Evolutionary conservation across 2,113 vertebrate genomes (phyloP).

Genomic region (Microcebus murinus): DNA sequence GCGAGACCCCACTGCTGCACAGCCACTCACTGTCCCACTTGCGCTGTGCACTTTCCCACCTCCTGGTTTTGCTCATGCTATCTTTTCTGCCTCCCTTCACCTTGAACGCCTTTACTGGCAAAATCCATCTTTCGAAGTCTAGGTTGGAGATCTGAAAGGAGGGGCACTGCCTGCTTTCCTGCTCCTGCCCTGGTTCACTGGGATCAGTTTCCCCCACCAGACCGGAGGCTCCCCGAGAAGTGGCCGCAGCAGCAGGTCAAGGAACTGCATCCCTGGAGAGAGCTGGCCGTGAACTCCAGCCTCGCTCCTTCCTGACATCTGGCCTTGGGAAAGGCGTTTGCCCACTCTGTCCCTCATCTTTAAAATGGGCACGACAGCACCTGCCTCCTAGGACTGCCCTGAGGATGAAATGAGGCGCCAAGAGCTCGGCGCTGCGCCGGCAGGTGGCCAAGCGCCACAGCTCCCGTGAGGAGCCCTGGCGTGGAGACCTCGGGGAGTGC

Average conservation of each 20-base stretch:
- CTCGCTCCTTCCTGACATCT: not conserved
- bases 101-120: not conserved
- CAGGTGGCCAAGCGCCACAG: not conserved
- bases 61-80: no score
- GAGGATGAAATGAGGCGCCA: not conserved
- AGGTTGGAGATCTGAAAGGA: not conserved
- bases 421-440: not conserved
- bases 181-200: no score
- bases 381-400: rapidly evolving
- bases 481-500: not conserved
- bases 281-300: not conserved
- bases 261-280: not conserved
- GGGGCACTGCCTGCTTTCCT: not conserved
- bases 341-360: not conserved
- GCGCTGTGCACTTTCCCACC: rapidly evolving
- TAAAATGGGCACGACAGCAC: not conserved
- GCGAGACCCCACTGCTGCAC: not conserved
- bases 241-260: not conserved
- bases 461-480: not conserved
- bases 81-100: not conserved
- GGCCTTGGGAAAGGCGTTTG: not conserved
- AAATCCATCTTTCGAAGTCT: not conserved
- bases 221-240: not conserved
- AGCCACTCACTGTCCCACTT: not conserved
- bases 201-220: not conserved